Evolutionary conservation across 2,797 vertebrate species (phyloP), one percentile per base, ranked within the genome.

Genomic region (Coregonus ussuriensis): DNA sequence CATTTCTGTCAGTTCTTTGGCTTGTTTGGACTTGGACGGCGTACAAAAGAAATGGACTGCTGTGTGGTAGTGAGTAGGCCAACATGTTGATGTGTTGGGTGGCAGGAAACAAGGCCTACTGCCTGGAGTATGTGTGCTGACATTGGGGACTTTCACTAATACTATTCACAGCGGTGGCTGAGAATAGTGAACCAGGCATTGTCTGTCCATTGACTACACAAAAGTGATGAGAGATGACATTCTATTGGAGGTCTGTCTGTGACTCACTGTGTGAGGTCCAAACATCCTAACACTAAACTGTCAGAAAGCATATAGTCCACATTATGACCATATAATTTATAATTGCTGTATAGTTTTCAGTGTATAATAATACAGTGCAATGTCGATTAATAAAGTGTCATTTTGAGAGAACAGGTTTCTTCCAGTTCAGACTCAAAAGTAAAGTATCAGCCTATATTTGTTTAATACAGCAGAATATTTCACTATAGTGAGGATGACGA

Each of bases 41-140:
- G 66, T 83, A 83, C 85, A 89, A 85, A 82, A 87, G 77, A 83
- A 88, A 79, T 25, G 68, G 69, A 82, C 79, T 83, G 82, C 87
- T 85, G 77, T 79, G 74, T 83, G 80, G 88, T 76, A 79, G 37
- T 1, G 21, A 82, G 72, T 1, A 75, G 74, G 76, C 72, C 13
- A 56, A 76, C 77, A 69, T 51, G 74, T 54, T 81, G 69, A 71
- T 77, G 77, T 79, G 73, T 69, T 79, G 69, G 72, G 31, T 4
- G 59, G 56, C n/a, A 15, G n/a, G 56, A 21, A 54, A 54, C n/a
- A 4, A 25, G n/a, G 59, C n/a, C 6, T 63, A n/a, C 35, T 53
- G 77, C 79, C 74, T 62, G 21, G 47, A 35, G 71, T 53, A 71
- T 68, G 11, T 68, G 77, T 70, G 75, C n/a, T 83, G 72, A 79